Conservation (phyloP, 1,140 invertebrate species). For the Oncopodura yosiiana region DNA sequence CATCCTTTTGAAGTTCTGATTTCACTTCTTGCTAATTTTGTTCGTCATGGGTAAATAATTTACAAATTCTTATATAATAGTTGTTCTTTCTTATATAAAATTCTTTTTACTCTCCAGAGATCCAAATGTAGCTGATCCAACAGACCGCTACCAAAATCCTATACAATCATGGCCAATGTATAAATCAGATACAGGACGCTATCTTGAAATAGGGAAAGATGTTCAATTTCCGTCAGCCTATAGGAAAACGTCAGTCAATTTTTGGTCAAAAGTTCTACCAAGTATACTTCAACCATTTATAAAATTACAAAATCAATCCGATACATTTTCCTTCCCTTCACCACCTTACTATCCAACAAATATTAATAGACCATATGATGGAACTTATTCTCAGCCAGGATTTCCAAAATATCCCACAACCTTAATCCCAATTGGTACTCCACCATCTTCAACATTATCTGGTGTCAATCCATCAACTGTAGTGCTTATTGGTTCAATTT, state of each 20-base stretch:
- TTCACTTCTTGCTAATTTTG: conserved; percentile 28
- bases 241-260: conserved; percentile 5
- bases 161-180: conserved; percentile 27
- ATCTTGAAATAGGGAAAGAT: conserved; percentile 31
- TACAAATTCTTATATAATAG: neutral
- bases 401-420: neutral
- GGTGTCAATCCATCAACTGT: conserved; percentile 25
- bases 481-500: conserved; percentile 27
- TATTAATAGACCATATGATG: neutral
- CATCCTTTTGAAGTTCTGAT: conserved; percentile 30
- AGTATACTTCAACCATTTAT: conserved; percentile 21
- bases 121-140: conserved; percentile 28
- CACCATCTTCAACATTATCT: conserved; percentile 8
- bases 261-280: conserved; percentile 24
- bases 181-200: conserved; percentile 15
- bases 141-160: conserved; percentile 8
- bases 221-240: conserved; percentile 24
- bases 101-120: conserved; percentile 14
- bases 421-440: neutral
- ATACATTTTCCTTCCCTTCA: neutral
- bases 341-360: neutral
- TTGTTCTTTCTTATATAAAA: neutral
- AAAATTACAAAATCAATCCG: neutral
- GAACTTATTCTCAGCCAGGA: neutral
- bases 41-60: conserved; percentile 25